Evolutionary conservation across 2,113 vertebrate species (phyloP).

Genomic region (Gallinago media): DNA sequence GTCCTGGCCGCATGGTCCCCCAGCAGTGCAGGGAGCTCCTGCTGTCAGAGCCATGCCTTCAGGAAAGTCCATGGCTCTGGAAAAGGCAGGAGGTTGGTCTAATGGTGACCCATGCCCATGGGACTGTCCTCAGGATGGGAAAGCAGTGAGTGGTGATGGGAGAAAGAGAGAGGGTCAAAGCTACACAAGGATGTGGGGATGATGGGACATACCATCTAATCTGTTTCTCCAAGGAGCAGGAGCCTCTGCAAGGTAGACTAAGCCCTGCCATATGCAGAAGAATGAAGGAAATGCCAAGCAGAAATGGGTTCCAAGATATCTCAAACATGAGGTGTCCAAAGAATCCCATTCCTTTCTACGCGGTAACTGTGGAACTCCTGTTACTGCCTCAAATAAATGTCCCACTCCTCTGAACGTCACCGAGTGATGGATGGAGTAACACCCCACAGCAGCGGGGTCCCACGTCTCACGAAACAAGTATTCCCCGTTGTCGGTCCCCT

Average conservation of each 20-base stretch:
- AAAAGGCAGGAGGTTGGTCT: not conserved
- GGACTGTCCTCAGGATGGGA: rapidly evolving
- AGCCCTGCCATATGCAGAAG: not conserved
- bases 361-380: not conserved
- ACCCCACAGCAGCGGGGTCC: not conserved
- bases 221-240: not conserved
- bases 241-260: not conserved
- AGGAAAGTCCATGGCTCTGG: not conserved
- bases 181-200: rapidly evolving
- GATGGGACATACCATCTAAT: not conserved
- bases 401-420: not conserved
- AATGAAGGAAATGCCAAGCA: not conserved
- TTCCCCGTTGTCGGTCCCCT: not conserved
- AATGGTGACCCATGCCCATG: not conserved
- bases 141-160: not conserved
- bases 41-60: not conserved
- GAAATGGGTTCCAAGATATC: not conserved
- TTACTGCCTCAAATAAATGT: not conserved
- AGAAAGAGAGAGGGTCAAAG: not conserved
- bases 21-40: not conserved
- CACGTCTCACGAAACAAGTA: not conserved
- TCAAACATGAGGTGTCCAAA: not conserved
- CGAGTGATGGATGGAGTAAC: not conserved
- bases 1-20: not conserved
- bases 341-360: not conserved